phyloP scores from a whole-genome alignment of 2,888 invertebrate species.

The Heliconius ismenius region DNA sequence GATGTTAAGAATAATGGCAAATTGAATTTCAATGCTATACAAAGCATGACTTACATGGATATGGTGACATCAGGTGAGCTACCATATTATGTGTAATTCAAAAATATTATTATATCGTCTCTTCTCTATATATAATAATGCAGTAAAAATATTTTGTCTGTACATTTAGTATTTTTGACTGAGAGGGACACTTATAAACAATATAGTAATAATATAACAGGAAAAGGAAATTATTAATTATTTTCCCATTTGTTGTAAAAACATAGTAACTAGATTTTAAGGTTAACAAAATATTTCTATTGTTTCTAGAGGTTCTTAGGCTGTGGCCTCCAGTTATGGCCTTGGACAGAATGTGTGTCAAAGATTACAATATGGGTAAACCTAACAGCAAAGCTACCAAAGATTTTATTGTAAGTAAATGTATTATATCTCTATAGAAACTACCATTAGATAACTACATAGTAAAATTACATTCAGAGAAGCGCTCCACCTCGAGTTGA shows the following conservation, averaged over 20 bases:
- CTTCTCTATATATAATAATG: too few species aligned
- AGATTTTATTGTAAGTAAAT: slow-evolving; percentile 63
- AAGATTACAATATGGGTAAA: slow-evolving; percentile 72
- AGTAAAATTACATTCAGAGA: too few species aligned
- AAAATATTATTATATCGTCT: too few species aligned
- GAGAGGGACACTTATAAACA: too few species aligned
- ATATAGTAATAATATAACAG: too few species aligned
- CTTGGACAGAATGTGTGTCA: slow-evolving; percentile 75
- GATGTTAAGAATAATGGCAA: slow-evolving; percentile 57
- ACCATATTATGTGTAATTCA: neutral
- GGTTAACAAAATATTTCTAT: neutral
- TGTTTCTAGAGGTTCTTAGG: slow-evolving; percentile 65
- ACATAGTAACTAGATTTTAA: too few species aligned
- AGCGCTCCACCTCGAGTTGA: too few species aligned
- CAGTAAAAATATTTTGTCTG: too few species aligned
- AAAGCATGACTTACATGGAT: slow-evolving; percentile 79
- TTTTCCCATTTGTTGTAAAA: too few species aligned
- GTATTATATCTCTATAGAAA: neutral
- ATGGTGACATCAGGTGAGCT: slow-evolving; percentile 74
- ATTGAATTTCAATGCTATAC: slow-evolving; percentile 68
- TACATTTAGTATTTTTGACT: neutral
- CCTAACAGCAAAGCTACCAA: slow-evolving; percentile 53
- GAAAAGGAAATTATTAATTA: neutral
- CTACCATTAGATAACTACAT: neutral
- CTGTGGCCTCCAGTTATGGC: slow-evolving; percentile 70